Evolutionary conservation across 2,888 invertebrate genomes (phyloP).

Genomic region (Dione juno): DNA sequence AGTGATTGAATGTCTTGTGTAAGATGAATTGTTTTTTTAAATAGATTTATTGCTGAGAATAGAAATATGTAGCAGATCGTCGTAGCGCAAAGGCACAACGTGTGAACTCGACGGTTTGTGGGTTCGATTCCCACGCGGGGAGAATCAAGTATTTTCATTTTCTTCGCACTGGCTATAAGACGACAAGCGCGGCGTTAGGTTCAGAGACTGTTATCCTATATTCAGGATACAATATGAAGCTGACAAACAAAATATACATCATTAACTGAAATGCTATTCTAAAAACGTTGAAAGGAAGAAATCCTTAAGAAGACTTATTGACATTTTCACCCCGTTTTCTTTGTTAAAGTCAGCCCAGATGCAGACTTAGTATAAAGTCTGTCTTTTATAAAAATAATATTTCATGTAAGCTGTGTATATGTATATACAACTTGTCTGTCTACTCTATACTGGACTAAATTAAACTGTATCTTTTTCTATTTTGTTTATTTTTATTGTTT

Average conservation of each 20-base stretch:
- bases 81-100: neutral
- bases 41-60: neutral
- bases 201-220: no score
- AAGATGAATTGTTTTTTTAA: neutral
- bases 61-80: neutral
- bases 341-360: slow-evolving; percentile 5
- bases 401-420: no score
- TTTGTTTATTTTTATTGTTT: no score
- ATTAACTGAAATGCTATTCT: neutral
- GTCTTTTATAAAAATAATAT: slow-evolving; percentile 20
- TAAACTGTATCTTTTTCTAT: no score
- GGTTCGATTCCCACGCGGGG: neutral
- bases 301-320: slow-evolving; percentile 13
- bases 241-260: neutral
- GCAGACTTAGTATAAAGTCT: neutral
- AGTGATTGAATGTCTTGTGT: slow-evolving; percentile 3
- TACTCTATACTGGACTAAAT: no score
- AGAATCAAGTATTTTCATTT: neutral
- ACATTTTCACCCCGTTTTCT: slow-evolving; percentile 14
- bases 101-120: neutral
- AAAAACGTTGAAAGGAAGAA: neutral
- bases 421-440: no score
- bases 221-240: neutral
- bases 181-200: neutral
- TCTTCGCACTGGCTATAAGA: neutral